Conservation (phyloP, 2,888 invertebrate species). For the Ectobius pallidus region DNA sequence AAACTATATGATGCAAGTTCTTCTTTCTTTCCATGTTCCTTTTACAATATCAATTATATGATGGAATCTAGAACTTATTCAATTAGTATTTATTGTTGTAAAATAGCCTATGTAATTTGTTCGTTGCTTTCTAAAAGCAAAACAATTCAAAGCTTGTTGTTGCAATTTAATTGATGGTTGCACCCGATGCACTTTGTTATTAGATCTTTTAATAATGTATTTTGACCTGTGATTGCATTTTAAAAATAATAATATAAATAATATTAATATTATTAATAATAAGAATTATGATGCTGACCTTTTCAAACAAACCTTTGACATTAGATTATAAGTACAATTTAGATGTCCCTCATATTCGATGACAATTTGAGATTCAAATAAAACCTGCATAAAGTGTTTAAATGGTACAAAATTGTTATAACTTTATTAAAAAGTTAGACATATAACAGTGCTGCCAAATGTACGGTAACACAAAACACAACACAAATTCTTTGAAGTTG, state of each 20-base stretch:
- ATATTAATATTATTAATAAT: too few relatives aligned
- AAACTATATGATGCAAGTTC: conserved; percentile 19
- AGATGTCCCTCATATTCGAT: neutral
- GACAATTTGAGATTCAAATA: neutral
- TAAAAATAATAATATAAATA: neutral
- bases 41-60: conserved; percentile 18
- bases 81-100: neutral
- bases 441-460: neutral
- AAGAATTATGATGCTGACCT: too few relatives aligned
- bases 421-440: neutral
- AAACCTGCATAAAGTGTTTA: neutral
- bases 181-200: conserved; percentile 20
- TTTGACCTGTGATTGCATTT: neutral
- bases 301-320: neutral
- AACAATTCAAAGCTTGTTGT: conserved; percentile 14
- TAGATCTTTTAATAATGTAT: neutral
- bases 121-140: neutral
- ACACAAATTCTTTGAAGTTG: neutral
- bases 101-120: neutral
- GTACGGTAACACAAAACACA: neutral
- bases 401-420: neutral
- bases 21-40: conserved; percentile 11
- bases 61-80: neutral
- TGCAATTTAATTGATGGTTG: conserved; percentile 25
- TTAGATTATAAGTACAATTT: neutral